Evolutionary conservation across 1,140 invertebrate species (phyloP), one percentile per base, ranked within the genome.

Genomic region (Bombus waltoni): DNA sequence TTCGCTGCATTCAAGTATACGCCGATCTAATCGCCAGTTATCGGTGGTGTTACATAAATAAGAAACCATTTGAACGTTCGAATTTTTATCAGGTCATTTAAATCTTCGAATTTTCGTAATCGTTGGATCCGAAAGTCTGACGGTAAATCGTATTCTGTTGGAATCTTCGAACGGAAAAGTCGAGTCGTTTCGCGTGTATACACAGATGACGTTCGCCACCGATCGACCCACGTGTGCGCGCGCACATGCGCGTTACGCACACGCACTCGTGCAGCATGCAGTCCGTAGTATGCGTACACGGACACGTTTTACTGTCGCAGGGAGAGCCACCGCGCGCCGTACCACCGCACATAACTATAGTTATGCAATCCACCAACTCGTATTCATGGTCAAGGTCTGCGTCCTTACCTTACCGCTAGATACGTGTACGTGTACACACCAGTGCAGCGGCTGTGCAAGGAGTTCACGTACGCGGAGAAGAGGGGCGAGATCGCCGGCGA

Each of bases 331-430:
- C 28, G 71, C 47, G 47, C 47, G 47, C n/a, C 86, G 88, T 85
- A 77, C 88, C 89, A 86, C 89, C 81, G 91, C 85, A 91, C 89
- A 89, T 89, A 91, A 91, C 91, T 92, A 91, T 93, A 93, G 93
- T 94, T 94, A 94, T 93, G 93, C 92, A 94, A 94, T 92, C 86
- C 88, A 91, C 90, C 88, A 90, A 92, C 90, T 88, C 83, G 91
- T 90, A 90, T 93, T 94, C 93, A 94, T 93, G 93, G 94, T 93
- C 94, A 94, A 94, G 93, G 93, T 90, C 88, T 88, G 80, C 87
- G 88, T 88, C 86, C 87, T 87, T 91, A 88, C 86, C 87, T 87
- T 91, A 88, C 75, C 68, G 70, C 88, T 86, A 83, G 73, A 70
- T 71, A 59, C 80, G 76, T 66, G 35, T 76, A 76, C 53, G 74